These are phyloP conservation scores for Neoniphon sammara DNA, from an alignment of 2,797 vertebrate species.

Conservation along the genomic window DNA sequence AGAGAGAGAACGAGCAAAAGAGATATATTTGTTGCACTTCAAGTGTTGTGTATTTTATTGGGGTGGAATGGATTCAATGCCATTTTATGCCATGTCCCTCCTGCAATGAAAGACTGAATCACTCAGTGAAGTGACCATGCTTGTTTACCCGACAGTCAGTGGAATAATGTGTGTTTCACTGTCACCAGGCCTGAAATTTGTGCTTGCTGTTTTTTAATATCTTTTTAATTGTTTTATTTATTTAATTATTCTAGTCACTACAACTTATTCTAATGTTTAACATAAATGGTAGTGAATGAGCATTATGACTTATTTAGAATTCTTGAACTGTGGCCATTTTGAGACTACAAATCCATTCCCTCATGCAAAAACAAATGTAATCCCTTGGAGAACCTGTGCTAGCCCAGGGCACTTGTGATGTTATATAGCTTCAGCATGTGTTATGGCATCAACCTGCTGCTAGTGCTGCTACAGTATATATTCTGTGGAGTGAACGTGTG, in stretches of 20 bases:
- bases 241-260: background rate
- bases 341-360: conserved; percentile 1
- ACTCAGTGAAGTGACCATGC: conserved; percentile 1
- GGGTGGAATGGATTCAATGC: conserved; percentile 13
- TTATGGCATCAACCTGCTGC: conserved; percentile 55
- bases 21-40: conserved; percentile 21
- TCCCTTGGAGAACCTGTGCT: conserved; percentile 14
- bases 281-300: background rate
- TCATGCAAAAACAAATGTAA: conserved; percentile 27
- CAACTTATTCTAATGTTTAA: background rate
- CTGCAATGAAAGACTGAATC: conserved; percentile 25
- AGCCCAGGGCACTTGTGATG: conserved; percentile 25
- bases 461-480: conserved; percentile 56
- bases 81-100: conserved; percentile 8
- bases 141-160: conserved; percentile 20
- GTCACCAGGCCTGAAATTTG: conserved; percentile 1
- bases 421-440: conserved; percentile 47
- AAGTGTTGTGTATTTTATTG: conserved; percentile 22
- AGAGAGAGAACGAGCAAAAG: conserved; percentile 1
- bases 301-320: background rate
- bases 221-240: conserved; percentile 6
- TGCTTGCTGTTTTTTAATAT: conserved; percentile 2
- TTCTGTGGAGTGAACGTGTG: conserved; percentile 57
- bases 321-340: conserved; percentile 10
- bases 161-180: conserved; percentile 1